Evolutionary conservation across 2,888 invertebrate species (phyloP).

Genomic region (Melieria picta): DNA sequence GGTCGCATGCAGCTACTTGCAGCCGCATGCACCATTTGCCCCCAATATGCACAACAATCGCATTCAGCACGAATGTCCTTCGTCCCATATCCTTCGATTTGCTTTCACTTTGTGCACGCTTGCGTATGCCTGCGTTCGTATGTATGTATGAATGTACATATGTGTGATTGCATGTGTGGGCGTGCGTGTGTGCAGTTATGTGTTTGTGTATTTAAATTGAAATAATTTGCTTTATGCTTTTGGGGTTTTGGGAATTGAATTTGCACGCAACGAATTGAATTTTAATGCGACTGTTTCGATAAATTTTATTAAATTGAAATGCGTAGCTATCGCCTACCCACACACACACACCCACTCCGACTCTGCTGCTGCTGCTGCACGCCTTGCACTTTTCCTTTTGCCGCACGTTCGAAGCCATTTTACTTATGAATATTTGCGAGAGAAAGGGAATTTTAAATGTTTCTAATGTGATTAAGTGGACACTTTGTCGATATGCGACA

Average conservation of each 20-base stretch:
- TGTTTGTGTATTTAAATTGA: constrained; percentile 49
- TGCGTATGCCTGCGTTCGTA: too few relatives aligned
- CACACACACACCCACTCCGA: neutral
- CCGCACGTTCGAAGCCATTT: constrained; percentile 8
- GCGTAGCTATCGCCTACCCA: constrained; percentile 1
- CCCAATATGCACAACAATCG: too few relatives aligned
- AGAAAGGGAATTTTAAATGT: constrained; percentile 36
- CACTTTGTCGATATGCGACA: constrained; percentile 24
- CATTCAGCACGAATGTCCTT: too few relatives aligned
- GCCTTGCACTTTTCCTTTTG: neutral
- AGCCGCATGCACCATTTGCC: too few relatives aligned
- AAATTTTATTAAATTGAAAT: constrained; percentile 7
- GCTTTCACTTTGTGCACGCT: too few relatives aligned
- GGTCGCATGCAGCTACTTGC: too few relatives aligned
- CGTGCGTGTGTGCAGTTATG: constrained; percentile 1
- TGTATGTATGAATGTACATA: too few relatives aligned
- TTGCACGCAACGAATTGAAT: constrained; percentile 63
- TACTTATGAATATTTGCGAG: constrained; percentile 26
- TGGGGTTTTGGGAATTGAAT: constrained; percentile 60
- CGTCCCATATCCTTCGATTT: too few relatives aligned
- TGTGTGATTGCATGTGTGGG: too few relatives aligned
- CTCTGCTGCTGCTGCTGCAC: neutral
- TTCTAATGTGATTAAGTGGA: constrained; percentile 35
- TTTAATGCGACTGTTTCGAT: constrained; percentile 54
- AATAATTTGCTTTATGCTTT: constrained; percentile 58